Evolutionary conservation across 2,113 vertebrate species (phyloP), one percentile per base, ranked within the genome.

Genomic region (Sialia sialis): DNA sequence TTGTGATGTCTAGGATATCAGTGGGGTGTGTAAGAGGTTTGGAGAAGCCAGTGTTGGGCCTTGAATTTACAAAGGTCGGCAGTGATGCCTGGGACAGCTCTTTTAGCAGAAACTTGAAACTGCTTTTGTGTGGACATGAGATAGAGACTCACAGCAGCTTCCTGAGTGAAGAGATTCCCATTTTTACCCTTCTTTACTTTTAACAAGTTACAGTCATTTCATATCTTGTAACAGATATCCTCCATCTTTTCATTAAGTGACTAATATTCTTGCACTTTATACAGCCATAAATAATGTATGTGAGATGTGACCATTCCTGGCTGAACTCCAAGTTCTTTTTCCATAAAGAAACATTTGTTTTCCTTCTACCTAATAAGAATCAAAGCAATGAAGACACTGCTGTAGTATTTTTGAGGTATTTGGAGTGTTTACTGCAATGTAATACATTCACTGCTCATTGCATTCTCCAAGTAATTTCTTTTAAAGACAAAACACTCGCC

Each of bases 271-370:
- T 91, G 62, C 41, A 80, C 89, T 94, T 94, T 76, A 46, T 73
- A 36, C 36, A 73, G 58, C 69, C 80, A 89, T 94, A 92, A 82
- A 67, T 84, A 76, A 58, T 16, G 38, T 62, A 52, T 92, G 60
- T 54, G 79, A 87, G 91, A 94, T 25, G 13, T 82, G 81, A 87
- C 74, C 78, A n/a, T 74, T 87, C 49, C 41, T 96, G 93, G 93
- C 81, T 77, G 87, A 80, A 46, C 55, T 89, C 81, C 94, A 90
- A 70, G 70, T 55, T 83, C 70, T 59, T 11, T 76, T 95, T 83
- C 72, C 62, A 62, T 58, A 66, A 83, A 83, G 66, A 58, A 81
- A 38, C 49, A 64, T 83, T 91, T 93, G 58, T 91, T 95, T 95
- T 62, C 62, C 32, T 93, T 79, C 62, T 82, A 54, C 58, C 84